Evolutionary conservation across 2,888 invertebrate species (phyloP).

Genomic region (Lithophane semibrunnea): DNA sequence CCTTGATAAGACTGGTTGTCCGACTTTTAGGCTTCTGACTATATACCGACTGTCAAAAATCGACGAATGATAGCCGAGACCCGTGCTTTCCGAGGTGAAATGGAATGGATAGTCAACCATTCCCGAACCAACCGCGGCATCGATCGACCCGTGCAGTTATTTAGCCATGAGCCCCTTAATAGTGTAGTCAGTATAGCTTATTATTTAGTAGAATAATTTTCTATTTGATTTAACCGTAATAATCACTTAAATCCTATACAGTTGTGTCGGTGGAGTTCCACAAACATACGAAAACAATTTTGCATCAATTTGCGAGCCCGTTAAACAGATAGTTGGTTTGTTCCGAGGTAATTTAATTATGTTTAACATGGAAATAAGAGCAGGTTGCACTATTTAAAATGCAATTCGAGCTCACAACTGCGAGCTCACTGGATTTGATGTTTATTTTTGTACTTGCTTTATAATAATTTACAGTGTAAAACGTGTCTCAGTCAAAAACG

Average conservation of each 20-base stretch:
- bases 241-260: constrained; percentile 1
- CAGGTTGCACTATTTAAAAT: constrained; percentile 49
- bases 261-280: neutral
- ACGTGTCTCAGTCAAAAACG: neutral
- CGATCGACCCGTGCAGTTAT: neutral
- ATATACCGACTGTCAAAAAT: neutral
- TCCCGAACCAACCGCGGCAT: neutral
- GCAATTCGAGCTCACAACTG: constrained; percentile 22
- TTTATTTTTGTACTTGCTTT: neutral
- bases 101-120: neutral
- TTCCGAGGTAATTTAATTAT: constrained; percentile 58
- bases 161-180: neutral
- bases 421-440: neutral
- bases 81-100: neutral
- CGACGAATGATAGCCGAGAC: neutral
- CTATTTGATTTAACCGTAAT: neutral
- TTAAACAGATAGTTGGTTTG: constrained; percentile 51
- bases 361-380: constrained; percentile 53
- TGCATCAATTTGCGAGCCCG: constrained; percentile 45
- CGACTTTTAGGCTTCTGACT: neutral
- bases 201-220: neutral
- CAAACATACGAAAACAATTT: constrained; percentile 47
- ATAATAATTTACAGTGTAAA: neutral
- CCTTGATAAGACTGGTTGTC: neutral
- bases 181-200: too few species aligned